Base-by-base conservation (phyloP, 2,113 vertebrate species). In the Gobiocypris rarus region DNA sequence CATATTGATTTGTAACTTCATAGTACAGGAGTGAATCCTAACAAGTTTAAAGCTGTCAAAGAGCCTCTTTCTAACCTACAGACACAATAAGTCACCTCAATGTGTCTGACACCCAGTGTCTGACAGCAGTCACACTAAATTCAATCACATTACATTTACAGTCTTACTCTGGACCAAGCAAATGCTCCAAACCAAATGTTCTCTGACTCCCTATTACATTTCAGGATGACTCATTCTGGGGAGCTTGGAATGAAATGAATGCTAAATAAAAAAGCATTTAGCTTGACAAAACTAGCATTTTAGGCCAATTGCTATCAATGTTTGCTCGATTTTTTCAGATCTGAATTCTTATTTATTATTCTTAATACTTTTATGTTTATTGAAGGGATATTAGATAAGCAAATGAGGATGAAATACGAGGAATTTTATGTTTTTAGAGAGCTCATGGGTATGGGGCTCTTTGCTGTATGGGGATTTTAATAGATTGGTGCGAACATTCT, bases 31-130 rank as follows among this genome's bases (percentile, higher is more conserved):
- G 41, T 38, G 52, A 58, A 41, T 9, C 1, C 19, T 9, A 75
- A 19, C 15, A 73, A 15, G 67, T 56, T 71, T n/a, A 9, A 15
- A 50, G 71, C 71, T 75, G 48, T 34, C 48, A 7, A 54, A 54
- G 50, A 38, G n/a, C n/a, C 50, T 81, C 79, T 67, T 31, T 69
- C 61, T 52, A 63, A 81, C n/a, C 69, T 45, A 71, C 41, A 71
- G 1, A 54, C 10, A 38, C 43, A 65, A 48, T 59, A 24, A 65
- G 41, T 63, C 19, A 65, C 45, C 82, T 83, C 71, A 65, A 41
- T 50, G 34, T 75, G 43, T 54, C 59, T 61, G 71, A 83, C 63
- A 74, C 69, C 34, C 81, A 83, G 81, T 28, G 54, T 74, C 56
- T 83, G 70, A 73, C 81, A 75, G 70, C 58, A 75, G 58, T 76